Evolutionary conservation across 2,888 invertebrate species (phyloP), one percentile per base, ranked within the genome.

Genomic region (Caenorhabditis doughertyi): DNA sequence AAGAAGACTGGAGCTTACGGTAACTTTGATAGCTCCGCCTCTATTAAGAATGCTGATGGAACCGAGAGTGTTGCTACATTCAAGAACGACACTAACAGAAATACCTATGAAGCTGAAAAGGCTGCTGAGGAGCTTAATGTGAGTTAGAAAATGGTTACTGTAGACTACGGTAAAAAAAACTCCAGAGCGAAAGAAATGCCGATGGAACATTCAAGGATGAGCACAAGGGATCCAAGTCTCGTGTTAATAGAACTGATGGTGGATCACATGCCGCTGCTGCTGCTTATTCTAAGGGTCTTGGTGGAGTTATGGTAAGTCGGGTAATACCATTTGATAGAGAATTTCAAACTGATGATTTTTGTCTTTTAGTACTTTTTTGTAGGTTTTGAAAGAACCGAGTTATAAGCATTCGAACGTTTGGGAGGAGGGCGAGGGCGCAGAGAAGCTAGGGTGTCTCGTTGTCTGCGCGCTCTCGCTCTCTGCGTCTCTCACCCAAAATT

Each of bases 1-100:
- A 77, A 62, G 68, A 68, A 77, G 68, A 77, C 77, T 25, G 77
- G 77, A 51, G 68, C 42, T 32, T 77, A 51, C 62, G 77, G 68
- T 16, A 62, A 77, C 29, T 60, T 47, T 44, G 77, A 77, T 0
- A 29, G 25, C 23, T 16, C 29, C 16, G 62, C 53, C 44, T 51
- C 51, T 18, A 42, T 62, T 32, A 44, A 62, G 42, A 68, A 68
- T 42, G 68, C 77, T 7, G 77, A 77, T 55, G 77, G 77, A 68
- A 68, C 77, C 0, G 47, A 53, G 62, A 44, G 16, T 2, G 23
- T 51, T 2, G 13, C 39, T 11, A 77, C 18, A 4, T 16, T 60
- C 21, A 60, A 62, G 32, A 77, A 68, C 16, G 32, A 68, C 53
- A 68, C 62, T n/a, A 68, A 62, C 60, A 77, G 53, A 60, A 77